Evolutionary conservation across 2,797 vertebrate genomes (phyloP).

Genomic region (Molothrus ater): DNA sequence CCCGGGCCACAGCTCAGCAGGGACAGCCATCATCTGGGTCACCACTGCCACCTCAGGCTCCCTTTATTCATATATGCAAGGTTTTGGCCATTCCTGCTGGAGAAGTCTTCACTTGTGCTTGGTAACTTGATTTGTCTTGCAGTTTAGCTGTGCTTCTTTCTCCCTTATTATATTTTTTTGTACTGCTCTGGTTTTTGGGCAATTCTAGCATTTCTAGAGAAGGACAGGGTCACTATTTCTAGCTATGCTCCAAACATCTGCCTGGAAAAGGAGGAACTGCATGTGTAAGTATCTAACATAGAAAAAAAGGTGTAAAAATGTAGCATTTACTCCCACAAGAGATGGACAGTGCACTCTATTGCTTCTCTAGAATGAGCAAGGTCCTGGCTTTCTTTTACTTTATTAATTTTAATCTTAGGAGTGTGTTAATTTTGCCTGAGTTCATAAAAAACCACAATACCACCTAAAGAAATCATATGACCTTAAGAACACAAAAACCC

Average conservation of each 20-base stretch:
- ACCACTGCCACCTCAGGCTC: not conserved
- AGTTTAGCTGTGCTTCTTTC: not conserved
- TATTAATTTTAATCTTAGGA: not conserved
- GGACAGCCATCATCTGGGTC: not conserved
- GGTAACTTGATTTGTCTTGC: not conserved
- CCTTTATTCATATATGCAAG: not conserved
- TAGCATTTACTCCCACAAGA: not conserved
- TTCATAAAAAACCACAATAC: not conserved
- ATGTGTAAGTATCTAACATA: not conserved
- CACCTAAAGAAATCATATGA: not conserved
- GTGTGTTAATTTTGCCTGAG: not conserved
- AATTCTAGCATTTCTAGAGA: slow-evolving; percentile 50
- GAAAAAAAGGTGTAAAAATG: not conserved
- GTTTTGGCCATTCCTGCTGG: not conserved
- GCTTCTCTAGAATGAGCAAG: not conserved
- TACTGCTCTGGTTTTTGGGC: not conserved
- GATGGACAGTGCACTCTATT: not conserved
- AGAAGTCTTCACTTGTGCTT: not conserved
- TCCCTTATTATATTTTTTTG: not conserved
- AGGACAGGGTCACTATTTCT: slow-evolving; percentile 12
- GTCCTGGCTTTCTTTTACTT: not conserved
- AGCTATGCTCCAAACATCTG: not conserved
- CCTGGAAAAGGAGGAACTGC: not conserved
- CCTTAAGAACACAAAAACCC: not conserved
- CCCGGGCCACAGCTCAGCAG: not conserved